Base-by-base conservation (phyloP, 2,113 vertebrate species). In the Bubalus kerabau region DNA sequence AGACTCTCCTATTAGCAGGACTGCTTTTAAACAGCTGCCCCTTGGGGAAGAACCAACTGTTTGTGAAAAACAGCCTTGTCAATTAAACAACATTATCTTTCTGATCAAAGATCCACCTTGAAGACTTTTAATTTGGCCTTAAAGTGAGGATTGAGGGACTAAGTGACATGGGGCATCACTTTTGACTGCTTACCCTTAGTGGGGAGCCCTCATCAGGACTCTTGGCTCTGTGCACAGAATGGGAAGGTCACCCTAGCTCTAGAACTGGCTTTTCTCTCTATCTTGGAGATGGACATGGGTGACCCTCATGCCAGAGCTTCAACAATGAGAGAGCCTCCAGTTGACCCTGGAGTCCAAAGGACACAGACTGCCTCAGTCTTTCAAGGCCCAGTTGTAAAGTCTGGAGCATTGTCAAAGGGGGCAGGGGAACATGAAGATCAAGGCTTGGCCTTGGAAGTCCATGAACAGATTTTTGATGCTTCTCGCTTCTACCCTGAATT, bases 71-170 rank as follows among this genome's bases (percentile, higher is more conserved):
- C 83, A 97, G 97, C 88, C 97, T 98, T 98, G 98, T 98, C 97
- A 98, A 98, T 97, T 98, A 98, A 98, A 98, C 93, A 96, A 96
- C 97, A 95, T 98, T 98, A 98, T 97, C 81, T 83, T 98, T 98
- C 97, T 95, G 30, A 98, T 98, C 98, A 98, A 98, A 98, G 97
- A 98, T 97, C 95, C 64, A 91, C 94, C 98, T 98, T 94, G 97
- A 98, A 98, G 97, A 96, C 97, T 98, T 98, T 98, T 97, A 98
- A 98, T 98, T 98, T 98, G 98, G 97, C 93, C 92, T 98, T 98
- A 97, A 87, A 36, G 92, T 96, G 92, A 88, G 92, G 96, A 97
- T 98, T 98, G 98, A 98, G 96, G 21, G 67, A 95, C 97, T 96
- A 95, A 52, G 48, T 30, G 74, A 46, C 56, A 40, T 2, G 19